phyloP scores from a whole-genome alignment of 2,113 vertebrate genomes.

The Embiotoca jacksoni region DNA sequence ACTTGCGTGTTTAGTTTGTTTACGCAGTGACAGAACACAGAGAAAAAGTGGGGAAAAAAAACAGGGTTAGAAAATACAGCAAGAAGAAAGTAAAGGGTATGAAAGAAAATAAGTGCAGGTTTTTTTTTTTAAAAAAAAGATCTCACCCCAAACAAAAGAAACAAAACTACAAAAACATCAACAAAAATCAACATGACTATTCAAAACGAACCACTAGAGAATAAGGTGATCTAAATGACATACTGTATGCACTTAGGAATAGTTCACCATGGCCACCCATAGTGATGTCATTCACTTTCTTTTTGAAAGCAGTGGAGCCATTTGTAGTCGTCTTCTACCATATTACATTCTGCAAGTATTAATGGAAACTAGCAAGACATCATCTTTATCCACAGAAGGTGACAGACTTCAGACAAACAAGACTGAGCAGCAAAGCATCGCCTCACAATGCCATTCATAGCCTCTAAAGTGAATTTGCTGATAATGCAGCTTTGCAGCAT shows the following conservation, averaged over 20 bases:
- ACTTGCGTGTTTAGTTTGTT: constrained; percentile 45
- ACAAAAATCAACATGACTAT: constrained; percentile 32
- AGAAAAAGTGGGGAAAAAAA: constrained; percentile 12
- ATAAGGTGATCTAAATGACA: constrained; percentile 13
- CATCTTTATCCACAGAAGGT: not conserved
- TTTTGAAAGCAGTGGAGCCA: not conserved
- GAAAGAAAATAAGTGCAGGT: constrained; percentile 13
- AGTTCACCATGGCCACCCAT: constrained; percentile 27
- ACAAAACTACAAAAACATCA: constrained; percentile 20
- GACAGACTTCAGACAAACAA: constrained; percentile 4
- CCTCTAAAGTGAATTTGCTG: not conserved
- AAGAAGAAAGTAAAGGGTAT: constrained; percentile 21
- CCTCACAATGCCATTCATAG: not conserved
- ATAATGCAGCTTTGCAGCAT: not conserved
- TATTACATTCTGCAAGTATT: constrained; percentile 2
- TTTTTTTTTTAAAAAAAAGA: constrained; percentile 12
- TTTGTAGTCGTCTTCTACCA: not conserved
- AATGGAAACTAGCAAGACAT: constrained; percentile 3
- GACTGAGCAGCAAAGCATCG: not conserved
- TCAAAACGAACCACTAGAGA: constrained; percentile 9
- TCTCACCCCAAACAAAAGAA: constrained; percentile 21
- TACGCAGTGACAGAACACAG: constrained; percentile 10
- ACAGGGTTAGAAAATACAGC: constrained; percentile 26
- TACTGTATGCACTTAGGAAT: constrained; percentile 28
- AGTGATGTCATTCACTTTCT: constrained; percentile 18